These are phyloP conservation scores for Daboia siamensis DNA, from an alignment of 2,113 vertebrate genomes.

Conservation along the genomic window DNA sequence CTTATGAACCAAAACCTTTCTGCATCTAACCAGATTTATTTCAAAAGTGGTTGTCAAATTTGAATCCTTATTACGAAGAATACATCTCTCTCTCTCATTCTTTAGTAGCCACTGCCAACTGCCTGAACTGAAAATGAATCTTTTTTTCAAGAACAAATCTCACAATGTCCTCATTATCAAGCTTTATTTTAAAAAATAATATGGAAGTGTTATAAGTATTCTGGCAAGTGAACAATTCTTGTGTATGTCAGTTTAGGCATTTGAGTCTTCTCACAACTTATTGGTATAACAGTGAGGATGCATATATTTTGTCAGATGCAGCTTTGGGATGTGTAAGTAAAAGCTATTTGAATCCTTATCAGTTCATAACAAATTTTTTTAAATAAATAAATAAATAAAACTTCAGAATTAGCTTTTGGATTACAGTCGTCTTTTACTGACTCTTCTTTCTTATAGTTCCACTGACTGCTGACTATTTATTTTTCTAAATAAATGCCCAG, in stretches of 20 bases:
- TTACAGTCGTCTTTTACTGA: neutral
- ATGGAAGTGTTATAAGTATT: neutral
- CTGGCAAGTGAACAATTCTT: neutral
- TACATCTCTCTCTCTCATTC: neutral
- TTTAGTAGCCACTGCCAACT: neutral
- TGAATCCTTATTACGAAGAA: neutral
- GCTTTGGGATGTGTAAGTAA: neutral
- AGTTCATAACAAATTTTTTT: neutral
- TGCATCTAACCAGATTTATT: neutral
- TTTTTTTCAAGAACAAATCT: neutral
- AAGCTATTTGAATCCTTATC: neutral
- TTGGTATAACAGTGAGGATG: neutral
- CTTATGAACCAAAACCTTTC: neutral
- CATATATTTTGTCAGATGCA: neutral
- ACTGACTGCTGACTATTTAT: neutral
- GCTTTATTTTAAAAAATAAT: neutral
- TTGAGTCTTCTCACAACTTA: neutral
- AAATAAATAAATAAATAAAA: neutral
- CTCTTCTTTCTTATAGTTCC: neutral
- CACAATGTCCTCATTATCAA: neutral
- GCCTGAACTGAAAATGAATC: neutral
- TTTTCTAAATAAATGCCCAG: neutral
- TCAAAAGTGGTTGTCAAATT: neutral
- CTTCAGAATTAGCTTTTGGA: neutral
- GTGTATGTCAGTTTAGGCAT: neutral